Evolutionary conservation across 2,888 invertebrate species (phyloP).

Genomic region (Microplitis deprimator): DNA sequence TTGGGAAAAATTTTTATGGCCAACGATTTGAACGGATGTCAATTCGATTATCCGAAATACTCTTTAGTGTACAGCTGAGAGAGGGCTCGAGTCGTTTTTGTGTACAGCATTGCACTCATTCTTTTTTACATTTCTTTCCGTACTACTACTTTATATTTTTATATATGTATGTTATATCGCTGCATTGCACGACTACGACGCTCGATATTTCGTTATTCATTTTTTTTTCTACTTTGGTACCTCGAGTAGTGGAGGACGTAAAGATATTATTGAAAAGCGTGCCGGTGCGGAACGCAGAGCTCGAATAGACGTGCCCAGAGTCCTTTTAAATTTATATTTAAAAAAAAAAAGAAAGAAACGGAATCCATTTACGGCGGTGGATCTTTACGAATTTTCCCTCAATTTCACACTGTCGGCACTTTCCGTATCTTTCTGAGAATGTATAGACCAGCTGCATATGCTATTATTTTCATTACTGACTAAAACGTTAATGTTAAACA

Average conservation of each 20-base stretch:
- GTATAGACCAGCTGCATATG: conserved; percentile 28
- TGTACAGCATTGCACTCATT: conserved; percentile 1
- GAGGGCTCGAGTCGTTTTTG: conserved; percentile 21
- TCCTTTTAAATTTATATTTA: conserved; percentile 19
- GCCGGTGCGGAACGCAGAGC: conserved; percentile 56
- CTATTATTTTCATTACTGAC: background rate
- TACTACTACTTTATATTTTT: conserved; percentile 15
- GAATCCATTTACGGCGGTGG: conserved; percentile 19
- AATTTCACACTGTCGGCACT: conserved; percentile 44
- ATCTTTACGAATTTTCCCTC: conserved; percentile 44
- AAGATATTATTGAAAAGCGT: conserved; percentile 56
- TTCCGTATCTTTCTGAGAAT: background rate
- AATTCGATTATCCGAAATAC: conserved; percentile 51
- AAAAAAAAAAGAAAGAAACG: conserved; percentile 9
- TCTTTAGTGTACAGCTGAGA: conserved; percentile 50
- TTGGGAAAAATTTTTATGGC: conserved; percentile 36
- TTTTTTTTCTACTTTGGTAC: background rate
- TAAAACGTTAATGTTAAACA: no score
- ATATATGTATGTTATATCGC: conserved; percentile 9
- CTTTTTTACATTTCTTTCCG: background rate
- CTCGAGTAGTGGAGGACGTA: conserved; percentile 40
- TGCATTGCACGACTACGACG: background rate
- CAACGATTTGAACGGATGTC: conserved; percentile 44
- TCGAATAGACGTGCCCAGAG: conserved; percentile 49
- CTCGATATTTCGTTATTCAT: conserved; percentile 2